phyloP scores from a whole-genome alignment of 2,113 vertebrate genomes.

The Psittacara wagleri region DNA sequence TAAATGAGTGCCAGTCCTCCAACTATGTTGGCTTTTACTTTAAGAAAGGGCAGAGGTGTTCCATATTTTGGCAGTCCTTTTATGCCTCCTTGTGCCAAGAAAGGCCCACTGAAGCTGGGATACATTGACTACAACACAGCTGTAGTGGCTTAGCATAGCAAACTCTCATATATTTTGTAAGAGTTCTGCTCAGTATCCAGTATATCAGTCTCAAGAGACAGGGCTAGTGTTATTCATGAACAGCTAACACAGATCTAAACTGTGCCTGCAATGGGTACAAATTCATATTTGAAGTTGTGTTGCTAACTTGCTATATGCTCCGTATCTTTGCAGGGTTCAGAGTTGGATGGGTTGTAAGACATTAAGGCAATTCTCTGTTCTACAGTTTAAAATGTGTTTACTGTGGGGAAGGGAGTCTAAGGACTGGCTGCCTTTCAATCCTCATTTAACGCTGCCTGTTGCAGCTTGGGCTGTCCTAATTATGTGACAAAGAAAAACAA shows the following conservation, averaged over 20 bases:
- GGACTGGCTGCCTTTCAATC: background rate
- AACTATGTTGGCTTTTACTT: background rate
- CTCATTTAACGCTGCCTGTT: background rate
- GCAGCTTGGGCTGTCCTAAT: background rate
- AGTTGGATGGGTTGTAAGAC: background rate
- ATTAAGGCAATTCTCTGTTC: background rate
- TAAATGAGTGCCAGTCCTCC: conserved; percentile 17
- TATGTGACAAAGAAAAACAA: background rate
- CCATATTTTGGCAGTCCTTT: background rate
- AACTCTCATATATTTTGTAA: background rate
- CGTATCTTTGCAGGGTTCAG: background rate
- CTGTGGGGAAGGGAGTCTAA: background rate
- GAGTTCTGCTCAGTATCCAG: background rate
- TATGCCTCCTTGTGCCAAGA: background rate
- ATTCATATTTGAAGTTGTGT: background rate
- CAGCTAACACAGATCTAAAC: background rate
- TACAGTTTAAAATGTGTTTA: background rate
- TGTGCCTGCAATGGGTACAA: background rate
- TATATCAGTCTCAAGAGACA: background rate
- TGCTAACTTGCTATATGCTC: background rate
- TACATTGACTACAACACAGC: background rate
- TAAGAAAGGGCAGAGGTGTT: background rate
- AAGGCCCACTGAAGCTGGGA: background rate
- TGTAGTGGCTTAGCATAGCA: background rate
- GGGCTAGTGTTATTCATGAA: background rate